Evolutionary conservation across 2,113 vertebrate genomes (phyloP), one percentile per base, ranked within the genome.

Genomic region (Hipposideros armiger): DNA sequence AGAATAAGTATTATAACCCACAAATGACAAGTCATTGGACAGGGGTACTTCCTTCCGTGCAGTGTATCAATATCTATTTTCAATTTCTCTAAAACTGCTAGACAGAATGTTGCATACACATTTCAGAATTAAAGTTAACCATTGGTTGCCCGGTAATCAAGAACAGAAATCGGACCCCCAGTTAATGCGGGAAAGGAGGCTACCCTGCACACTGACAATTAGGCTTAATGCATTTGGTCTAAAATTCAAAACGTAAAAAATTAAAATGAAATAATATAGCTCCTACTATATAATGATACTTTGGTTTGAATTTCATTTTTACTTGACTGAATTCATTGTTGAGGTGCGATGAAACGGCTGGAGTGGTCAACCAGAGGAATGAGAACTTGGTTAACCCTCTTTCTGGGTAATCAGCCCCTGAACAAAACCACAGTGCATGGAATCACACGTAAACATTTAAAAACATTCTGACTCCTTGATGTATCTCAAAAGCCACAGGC

Each of bases 301-400:
- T 19, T 77, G 47, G 42, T 54, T 64, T 77, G 67, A 81, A 94
- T 87, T 81, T 90, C 80, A 77, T 32, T 89, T 93, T 69, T 87
- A 56, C 87, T 92, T 74, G 72, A 36, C n/a, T 90, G 85, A 78
- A 82, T 8, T 78, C 74, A 82, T 8, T 78, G 80, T 19, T 77
- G 60, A 80, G 60, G 19, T 60, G 36, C 19, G 17, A 66, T 64
- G 40, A 92, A 89, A 78, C 11, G n/a, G 77, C n/a, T 16, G 1
- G 45, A 94, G 45, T 52, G 42, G 95, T 69, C 80, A 87, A 90
- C 62, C 76, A 95, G 90, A 91, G 77, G 82, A 90, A 94, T 17
- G 87, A 90, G 78, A 95, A 84, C 50, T 67, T 40, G 90, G 94
- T 77, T 45, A 87, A n/a, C 80, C 54, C 81, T 88, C 72, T 30